Base-by-base conservation (phyloP, 1,140 invertebrate species). In the Patella vulgata region DNA sequence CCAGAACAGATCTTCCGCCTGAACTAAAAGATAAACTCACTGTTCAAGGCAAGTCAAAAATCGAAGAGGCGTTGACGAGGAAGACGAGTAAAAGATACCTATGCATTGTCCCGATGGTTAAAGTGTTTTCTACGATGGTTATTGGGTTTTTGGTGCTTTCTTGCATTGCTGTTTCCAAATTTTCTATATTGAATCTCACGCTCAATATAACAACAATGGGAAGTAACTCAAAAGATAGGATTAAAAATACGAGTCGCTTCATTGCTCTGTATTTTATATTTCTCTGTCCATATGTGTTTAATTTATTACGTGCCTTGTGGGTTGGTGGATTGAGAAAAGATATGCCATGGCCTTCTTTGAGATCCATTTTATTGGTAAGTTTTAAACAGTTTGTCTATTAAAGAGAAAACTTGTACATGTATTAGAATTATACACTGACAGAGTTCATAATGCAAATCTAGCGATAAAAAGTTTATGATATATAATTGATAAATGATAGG, bases 21-120 rank as follows among this genome's bases (percentile, higher is more conserved):
- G 36, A 33, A 19, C 9, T 19, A 25, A 39, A 48, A 23, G 53
- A 40, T 40, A 12, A 47, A n/a, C 31, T 66, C 39, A 60, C 63
- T 0, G 63, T 66, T 23, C 51, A 66, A 5, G 27, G 44, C 14
- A 50, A 55, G 31, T 66, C 57, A 58, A 56, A 56, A 56, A 58
- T 66, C 25, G 63, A 66, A 0, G 25, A 36, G 2, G 46, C 33
- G 3, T 19, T 50, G 31, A 60, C 33, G 27, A 44, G 14, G 31
- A 8, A 56, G 19, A n/a, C 9, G 53, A 23, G 27, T 31, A 12
- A 36, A 14, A 36, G 19, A 28, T 36, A 42, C 2, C 25, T 27
- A 12, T 30, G 44, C 11, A 40, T 55, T 23, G 53, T 55, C 3
- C 36, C 59, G 0, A 19, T 64, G 3, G 28, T 53, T 2, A 59